Evolutionary conservation across 2,797 vertebrate genomes (phyloP).

Genomic region (Simalia tracyae): DNA sequence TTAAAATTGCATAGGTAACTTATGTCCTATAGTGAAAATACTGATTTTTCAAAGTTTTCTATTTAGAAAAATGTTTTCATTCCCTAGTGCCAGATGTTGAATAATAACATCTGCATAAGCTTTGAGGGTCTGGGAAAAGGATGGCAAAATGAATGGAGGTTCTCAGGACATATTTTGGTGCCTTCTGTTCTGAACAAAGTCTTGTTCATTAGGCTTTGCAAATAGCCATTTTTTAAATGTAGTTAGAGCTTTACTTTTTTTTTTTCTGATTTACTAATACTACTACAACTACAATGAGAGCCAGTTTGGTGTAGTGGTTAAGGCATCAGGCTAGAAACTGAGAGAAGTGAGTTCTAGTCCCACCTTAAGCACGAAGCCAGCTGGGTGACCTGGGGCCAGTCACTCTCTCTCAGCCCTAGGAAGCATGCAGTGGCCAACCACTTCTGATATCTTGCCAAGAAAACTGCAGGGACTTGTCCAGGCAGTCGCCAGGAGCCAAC

Average conservation of each 20-base stretch:
- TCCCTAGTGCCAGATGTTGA: background rate
- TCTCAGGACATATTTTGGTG: background rate
- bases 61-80: background rate
- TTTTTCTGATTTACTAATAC: background rate
- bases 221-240: background rate
- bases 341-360: background rate
- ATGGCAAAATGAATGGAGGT: background rate
- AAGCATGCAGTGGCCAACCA: background rate
- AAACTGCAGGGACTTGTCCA: background rate
- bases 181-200: background rate
- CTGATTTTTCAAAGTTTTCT: background rate
- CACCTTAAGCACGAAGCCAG: background rate
- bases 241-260: background rate
- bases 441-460: background rate
- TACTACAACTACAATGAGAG: background rate
- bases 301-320: background rate
- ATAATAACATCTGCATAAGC: background rate
- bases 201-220: background rate
- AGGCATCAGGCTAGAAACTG: background rate
- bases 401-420: background rate
- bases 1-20: background rate
- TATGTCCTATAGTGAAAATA: background rate
- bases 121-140: too few species aligned
- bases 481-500: background rate
- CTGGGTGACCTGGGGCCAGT: background rate